Evolutionary conservation across 2,797 vertebrate species (phyloP).

Genomic region (Macropus fuliginosus): DNA sequence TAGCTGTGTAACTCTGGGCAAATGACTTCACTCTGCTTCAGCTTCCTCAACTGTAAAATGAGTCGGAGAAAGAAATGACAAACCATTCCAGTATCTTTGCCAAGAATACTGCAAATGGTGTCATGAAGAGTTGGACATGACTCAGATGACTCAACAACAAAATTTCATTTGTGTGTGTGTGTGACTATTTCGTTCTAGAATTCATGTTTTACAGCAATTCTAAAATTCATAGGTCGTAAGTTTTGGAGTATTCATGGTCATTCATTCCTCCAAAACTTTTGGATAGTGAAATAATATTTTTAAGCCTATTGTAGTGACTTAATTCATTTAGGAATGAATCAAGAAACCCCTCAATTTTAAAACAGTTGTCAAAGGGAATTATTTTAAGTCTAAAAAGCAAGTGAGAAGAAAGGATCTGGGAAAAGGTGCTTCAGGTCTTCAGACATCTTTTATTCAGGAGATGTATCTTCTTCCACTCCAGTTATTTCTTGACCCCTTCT

Average conservation of each 20-base stretch:
- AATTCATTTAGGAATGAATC: constrained; percentile 34
- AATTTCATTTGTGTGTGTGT: background rate
- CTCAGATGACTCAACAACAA: background rate
- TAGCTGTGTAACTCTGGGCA: background rate
- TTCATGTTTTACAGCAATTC: constrained; percentile 19
- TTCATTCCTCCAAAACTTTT: constrained; percentile 42
- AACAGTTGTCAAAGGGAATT: constrained; percentile 49
- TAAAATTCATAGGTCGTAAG: constrained; percentile 46
- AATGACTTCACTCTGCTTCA: background rate
- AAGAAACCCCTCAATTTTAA: constrained; percentile 37
- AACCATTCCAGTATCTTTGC: background rate
- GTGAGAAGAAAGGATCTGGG: constrained; percentile 49
- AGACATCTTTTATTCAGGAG: constrained; percentile 36
- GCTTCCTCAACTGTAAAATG: background rate
- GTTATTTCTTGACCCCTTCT: constrained; percentile 33
- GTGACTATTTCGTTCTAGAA: constrained; percentile 42
- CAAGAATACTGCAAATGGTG: background rate
- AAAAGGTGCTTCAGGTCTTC: background rate
- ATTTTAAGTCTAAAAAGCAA: constrained; percentile 49
- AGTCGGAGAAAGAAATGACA: background rate
- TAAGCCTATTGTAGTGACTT: background rate
- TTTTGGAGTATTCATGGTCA: constrained; percentile 28
- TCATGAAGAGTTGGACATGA: background rate
- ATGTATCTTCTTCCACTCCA: background rate
- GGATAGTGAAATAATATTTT: constrained; percentile 3